Evolutionary conservation across 2,888 invertebrate genomes (phyloP).

Genomic region (Galerucella calmariensis): DNA sequence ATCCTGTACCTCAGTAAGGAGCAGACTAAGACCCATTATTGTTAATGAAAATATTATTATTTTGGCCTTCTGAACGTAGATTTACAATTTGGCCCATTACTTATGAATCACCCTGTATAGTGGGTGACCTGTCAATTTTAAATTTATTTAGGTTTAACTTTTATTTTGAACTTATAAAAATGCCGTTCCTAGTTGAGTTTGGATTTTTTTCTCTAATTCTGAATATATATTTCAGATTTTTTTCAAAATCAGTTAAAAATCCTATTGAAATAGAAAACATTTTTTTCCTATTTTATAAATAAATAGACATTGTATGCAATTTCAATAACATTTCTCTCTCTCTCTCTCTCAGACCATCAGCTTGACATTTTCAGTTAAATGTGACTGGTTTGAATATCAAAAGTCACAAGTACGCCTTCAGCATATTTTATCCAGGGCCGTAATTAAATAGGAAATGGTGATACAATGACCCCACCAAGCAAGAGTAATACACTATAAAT

Average conservation of each 20-base stretch:
- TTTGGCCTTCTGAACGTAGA: too few relatives aligned
- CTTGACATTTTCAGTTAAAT: constrained; percentile 23
- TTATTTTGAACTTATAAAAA: not conserved
- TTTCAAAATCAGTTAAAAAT: too few relatives aligned
- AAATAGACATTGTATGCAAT: constrained; percentile 14
- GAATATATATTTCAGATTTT: too few relatives aligned
- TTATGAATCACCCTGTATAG: too few relatives aligned
- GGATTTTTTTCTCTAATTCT: too few relatives aligned
- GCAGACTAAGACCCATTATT: too few relatives aligned
- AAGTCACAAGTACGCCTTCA: constrained; percentile 19
- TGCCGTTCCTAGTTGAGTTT: not conserved
- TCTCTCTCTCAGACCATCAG: constrained; percentile 6
- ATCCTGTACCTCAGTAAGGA: too few relatives aligned
- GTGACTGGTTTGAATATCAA: constrained; percentile 23
- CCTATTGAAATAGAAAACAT: not conserved
- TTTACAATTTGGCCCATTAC: too few relatives aligned
- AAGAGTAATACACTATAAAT: constrained; percentile 1
- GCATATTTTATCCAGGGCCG: constrained; percentile 23
- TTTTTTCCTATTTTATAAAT: not conserved
- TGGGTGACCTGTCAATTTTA: too few relatives aligned
- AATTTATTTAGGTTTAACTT: too few relatives aligned
- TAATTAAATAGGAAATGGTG: constrained; percentile 21
- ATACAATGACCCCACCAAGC: constrained; percentile 10
- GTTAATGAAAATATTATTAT: too few relatives aligned
- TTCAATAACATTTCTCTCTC: constrained; percentile 12